Evolutionary conservation across 2,797 vertebrate species (phyloP).

Genomic region (Menidia menidia): DNA sequence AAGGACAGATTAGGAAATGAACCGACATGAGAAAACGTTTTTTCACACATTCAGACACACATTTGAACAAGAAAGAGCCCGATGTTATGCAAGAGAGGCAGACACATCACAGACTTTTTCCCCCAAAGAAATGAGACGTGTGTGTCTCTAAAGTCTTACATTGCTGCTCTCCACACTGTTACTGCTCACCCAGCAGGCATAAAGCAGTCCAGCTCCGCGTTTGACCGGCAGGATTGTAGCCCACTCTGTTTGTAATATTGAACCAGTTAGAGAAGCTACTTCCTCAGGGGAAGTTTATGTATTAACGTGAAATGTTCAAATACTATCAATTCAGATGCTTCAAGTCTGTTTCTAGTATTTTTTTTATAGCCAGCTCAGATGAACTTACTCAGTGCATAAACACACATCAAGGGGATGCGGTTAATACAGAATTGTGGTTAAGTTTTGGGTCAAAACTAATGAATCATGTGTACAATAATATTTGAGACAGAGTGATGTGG

Average conservation of each 20-base stretch:
- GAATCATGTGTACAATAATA: no score
- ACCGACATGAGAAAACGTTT: constrained; percentile 2
- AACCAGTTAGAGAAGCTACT: constrained; percentile 12
- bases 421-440: no score
- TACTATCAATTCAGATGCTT: no score
- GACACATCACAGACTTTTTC: constrained; percentile 10
- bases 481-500: neutral
- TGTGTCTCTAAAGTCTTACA: constrained; percentile 23
- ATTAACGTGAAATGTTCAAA: no score
- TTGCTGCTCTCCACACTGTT: constrained; percentile 8
- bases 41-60: neutral
- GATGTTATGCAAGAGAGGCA: constrained; percentile 1
- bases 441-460: no score
- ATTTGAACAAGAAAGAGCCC: constrained; percentile 25
- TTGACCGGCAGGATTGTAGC: no score
- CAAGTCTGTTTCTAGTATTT: no score
- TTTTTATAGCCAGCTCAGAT: no score
- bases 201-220: neutral
- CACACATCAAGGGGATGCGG: no score
- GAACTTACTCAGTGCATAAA: no score
- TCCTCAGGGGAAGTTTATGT: no score
- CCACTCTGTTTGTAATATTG: constrained; percentile 45
- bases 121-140: constrained; percentile 28
- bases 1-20: neutral
- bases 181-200: constrained; percentile 12